Conservation (phyloP, 2,797 vertebrate species). For the Rhinophrynus dorsalis region DNA sequence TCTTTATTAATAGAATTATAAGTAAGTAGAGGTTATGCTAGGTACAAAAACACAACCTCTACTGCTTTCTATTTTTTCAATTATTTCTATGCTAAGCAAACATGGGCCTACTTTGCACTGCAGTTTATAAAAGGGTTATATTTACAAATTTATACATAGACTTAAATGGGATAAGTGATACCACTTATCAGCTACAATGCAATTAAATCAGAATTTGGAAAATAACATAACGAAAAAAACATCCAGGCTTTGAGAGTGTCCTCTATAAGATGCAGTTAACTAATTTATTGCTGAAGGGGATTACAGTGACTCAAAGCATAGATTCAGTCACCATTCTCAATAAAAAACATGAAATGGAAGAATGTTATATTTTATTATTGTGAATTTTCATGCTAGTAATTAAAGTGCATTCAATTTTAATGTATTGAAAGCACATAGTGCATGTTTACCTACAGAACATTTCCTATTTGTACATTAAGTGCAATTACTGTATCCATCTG, state of each 20-base stretch:
- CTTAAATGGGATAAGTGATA: no score
- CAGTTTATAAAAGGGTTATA: no score
- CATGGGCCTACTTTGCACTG: no score
- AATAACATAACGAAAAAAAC: no score
- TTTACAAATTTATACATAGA: no score
- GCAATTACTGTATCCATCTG: conserved; percentile 19
- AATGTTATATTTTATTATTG: neutral
- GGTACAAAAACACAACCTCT: neutral
- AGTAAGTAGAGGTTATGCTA: neutral
- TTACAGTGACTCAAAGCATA: no score
- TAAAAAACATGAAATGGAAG: neutral
- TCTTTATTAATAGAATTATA: conserved; percentile 2
- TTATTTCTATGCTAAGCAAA: neutral
- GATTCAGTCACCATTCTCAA: no score
- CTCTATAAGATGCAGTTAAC: no score
- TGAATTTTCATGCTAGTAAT: conserved; percentile 4
- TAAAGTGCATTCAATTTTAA: conserved; percentile 27
- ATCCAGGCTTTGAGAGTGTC: no score
- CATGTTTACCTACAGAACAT: neutral
- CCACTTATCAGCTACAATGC: no score
- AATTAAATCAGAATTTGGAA: no score
- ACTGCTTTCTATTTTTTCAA: neutral
- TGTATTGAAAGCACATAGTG: conserved; percentile 25
- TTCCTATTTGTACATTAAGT: conserved; percentile 10
- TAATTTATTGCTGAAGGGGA: no score